Base-by-base conservation (phyloP, 2,797 vertebrate species). In the Pipistrellus pipistrellus region DNA sequence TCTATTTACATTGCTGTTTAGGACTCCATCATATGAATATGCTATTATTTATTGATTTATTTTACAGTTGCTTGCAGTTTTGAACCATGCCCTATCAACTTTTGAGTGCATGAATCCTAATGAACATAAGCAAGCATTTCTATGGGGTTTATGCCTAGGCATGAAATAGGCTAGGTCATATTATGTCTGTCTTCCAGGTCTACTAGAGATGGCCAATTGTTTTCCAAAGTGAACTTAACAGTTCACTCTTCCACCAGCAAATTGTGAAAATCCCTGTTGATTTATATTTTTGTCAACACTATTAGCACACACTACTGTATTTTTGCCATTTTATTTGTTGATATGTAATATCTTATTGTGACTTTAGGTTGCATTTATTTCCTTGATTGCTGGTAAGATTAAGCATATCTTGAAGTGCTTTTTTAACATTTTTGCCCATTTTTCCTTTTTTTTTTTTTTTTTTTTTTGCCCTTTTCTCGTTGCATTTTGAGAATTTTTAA, bases 331-430 rank as follows among this genome's bases (percentile, higher is more conserved):
- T 55, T 23, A 0, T 15, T 57, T 38, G 12, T 11, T 59, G 32
- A 1, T 44, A 11, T 76, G 25, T 83, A 77, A 0, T 32, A 15
- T n/a, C 8, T 69, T 57, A 27, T 62, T 69, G 12, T 75, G 69
- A 91, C 18, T 76, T 83, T 71, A 71, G 44, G 46, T 71, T 86
- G 32, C 2, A 30, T 59, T 85, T 93, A 44, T 80, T 81, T 85
- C 10, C 18, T 35, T 69, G 53, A 23, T 77, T 83, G 55, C 21
- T 72, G 72, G 32, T 57, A 59, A 92, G 4, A 23, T 1, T 68
- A 21, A 38, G 8, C 8, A n/a, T 59, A 85, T 57, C 51, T 75
- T 71, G 2, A 71, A 82, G 10, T 48, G 3, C 6, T 46, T 93
- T 93, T 80, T 62, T 46, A 41, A 9, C 3, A 38, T 48, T 75